phyloP scores from a whole-genome alignment of 1,140 invertebrate species.

The Drosophila obscura region DNA sequence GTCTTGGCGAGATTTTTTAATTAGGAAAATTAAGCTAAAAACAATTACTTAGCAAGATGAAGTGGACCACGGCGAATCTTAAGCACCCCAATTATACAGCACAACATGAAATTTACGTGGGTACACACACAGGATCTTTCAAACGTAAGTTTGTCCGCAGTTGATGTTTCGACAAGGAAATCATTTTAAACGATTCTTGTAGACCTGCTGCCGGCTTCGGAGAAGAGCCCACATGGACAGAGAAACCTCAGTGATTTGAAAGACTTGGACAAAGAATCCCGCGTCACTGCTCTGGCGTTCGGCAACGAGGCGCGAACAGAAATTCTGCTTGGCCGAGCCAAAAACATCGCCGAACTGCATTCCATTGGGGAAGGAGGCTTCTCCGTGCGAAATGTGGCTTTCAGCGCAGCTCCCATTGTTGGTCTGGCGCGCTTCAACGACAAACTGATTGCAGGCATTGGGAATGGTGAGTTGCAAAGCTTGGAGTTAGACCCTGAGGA shows the following conservation, averaged over 20 bases:
- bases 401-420: conserved; percentile 65
- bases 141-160: conserved; percentile 66
- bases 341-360: conserved; percentile 64
- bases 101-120: conserved; percentile 80
- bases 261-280: conserved; percentile 84
- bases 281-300: conserved; percentile 89
- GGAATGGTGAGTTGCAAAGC: conserved; percentile 70
- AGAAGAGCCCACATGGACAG: conserved; percentile 70
- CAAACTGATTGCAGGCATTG: conserved; percentile 71
- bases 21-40: too few species aligned
- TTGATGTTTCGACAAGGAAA: neutral
- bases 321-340: conserved; percentile 86
- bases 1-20: too few species aligned
- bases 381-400: conserved; percentile 23
- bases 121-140: conserved; percentile 82
- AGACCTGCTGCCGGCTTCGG: conserved; percentile 65
- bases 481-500: conserved; percentile 28
- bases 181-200: neutral
- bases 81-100: conserved; percentile 73
- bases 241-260: conserved; percentile 84
- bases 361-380: conserved; percentile 29
- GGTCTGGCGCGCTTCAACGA: conserved; percentile 72
- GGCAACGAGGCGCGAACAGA: conserved; percentile 87
- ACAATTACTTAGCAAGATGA: conserved; percentile 53
- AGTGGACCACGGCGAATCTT: conserved; percentile 80